Conservation (phyloP, 2,797 vertebrate species). For the Macrochelys suwanniensis region DNA sequence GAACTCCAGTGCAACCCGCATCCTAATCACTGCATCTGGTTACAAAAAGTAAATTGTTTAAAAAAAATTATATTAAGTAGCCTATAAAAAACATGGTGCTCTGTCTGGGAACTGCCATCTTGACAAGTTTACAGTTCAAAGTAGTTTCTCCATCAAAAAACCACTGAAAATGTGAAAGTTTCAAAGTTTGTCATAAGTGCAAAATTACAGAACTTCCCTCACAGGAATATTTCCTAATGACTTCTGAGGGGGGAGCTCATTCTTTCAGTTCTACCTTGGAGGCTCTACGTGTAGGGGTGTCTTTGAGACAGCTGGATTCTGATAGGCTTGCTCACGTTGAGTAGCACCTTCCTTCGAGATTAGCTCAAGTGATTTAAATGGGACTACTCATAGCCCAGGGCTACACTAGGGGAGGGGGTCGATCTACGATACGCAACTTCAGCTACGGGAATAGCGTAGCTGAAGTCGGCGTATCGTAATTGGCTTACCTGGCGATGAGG, state of each 20-base stretch:
- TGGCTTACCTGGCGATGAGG: too few species aligned
- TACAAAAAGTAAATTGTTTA: not conserved
- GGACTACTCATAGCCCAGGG: accelerated
- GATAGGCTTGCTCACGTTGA: accelerated
- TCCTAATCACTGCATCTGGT: not conserved
- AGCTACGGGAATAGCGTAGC: too few species aligned
- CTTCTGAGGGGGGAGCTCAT: not conserved
- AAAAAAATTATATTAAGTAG: not conserved
- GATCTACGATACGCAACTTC: too few species aligned
- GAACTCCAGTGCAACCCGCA: conserved; percentile 1
- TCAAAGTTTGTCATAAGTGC: not conserved
- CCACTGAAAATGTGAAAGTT: not conserved
- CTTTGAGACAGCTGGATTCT: not conserved
- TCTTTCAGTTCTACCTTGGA: not conserved
- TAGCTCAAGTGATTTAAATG: not conserved
- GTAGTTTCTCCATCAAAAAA: not conserved
- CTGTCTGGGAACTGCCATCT: conserved; percentile 13
- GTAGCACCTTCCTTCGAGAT: not conserved
- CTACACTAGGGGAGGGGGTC: too few species aligned
- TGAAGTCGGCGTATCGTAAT: too few species aligned
- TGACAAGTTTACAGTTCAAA: not conserved
- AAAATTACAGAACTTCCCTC: not conserved
- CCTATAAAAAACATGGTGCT: conserved; percentile 1
- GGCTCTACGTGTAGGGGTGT: not conserved
- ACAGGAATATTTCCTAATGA: not conserved